phyloP scores from a whole-genome alignment of 2,113 vertebrate species.

The Hemichromis elongatus region DNA sequence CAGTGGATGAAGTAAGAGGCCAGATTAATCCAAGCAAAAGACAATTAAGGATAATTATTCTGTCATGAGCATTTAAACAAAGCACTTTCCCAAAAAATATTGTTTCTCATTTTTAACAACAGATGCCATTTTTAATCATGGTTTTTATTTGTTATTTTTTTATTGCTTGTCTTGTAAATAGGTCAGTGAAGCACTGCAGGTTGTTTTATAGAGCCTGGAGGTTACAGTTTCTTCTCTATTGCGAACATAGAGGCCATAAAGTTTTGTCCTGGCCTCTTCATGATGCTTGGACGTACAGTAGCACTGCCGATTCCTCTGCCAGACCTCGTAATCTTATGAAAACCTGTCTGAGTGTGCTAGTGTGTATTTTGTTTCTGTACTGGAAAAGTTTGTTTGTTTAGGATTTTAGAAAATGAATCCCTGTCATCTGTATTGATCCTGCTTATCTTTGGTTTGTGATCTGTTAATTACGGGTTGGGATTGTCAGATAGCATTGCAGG shows the following conservation, averaged over 20 bases:
- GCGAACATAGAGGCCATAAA: slow-evolving; percentile 94
- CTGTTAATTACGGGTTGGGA: slow-evolving; percentile 85
- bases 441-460: slow-evolving; percentile 78
- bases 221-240: slow-evolving; percentile 91
- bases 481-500: slow-evolving; percentile 81
- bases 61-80: background rate
- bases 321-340: slow-evolving; percentile 59
- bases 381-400: background rate
- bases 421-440: slow-evolving; percentile 68
- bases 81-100: background rate
- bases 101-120: slow-evolving; percentile 72
- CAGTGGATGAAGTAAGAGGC: background rate
- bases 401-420: slow-evolving; percentile 75
- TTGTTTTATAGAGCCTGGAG: slow-evolving; percentile 80
- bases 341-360: background rate
- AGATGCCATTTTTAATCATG: slow-evolving; percentile 84
- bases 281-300: slow-evolving; percentile 92
- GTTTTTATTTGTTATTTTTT: slow-evolving; percentile 67
- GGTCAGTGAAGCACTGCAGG: background rate
- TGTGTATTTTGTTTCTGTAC: background rate
- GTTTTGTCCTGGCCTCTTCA: slow-evolving; percentile 88
- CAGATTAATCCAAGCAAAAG: background rate
- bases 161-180: background rate
- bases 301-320: slow-evolving; percentile 83
- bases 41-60: background rate